Percentiles rank a stretch among this genome's conserved stretches.
Conservation (phyloP, 2,113 vertebrate genomes). For the Dasypus novemcinctus region DNA sequence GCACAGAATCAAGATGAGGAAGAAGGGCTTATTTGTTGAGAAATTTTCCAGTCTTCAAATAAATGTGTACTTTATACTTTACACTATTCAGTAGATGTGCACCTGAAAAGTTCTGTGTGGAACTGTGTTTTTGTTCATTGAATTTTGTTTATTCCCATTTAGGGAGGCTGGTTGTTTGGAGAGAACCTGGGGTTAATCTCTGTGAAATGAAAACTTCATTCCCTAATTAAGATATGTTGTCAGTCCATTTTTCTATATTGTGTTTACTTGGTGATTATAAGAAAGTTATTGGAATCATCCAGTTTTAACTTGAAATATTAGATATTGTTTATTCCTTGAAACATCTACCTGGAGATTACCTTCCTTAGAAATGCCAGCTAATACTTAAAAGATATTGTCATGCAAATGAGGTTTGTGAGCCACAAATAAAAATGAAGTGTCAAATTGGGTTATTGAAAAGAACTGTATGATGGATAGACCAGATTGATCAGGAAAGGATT, state of each 20-base stretch:
- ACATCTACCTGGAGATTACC: background rate
- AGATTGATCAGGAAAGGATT: background rate
- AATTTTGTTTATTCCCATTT: background rate
- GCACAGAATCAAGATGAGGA: background rate
- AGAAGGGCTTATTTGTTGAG: background rate
- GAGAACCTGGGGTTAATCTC: background rate
- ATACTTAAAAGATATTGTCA: background rate
- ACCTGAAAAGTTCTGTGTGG: conserved; percentile 8
- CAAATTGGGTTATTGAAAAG: background rate
- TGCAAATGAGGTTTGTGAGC: conserved; percentile 12
- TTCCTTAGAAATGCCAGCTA: background rate
- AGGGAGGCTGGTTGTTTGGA: background rate
- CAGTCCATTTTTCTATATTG: conserved; percentile 17
- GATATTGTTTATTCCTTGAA: conserved; percentile 36
- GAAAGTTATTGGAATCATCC: conserved; percentile 41
- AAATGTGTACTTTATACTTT: background rate
- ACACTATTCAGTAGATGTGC: background rate
- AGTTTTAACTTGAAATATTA: conserved; percentile 29
- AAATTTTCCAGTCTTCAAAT: background rate
- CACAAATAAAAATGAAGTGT: conserved; percentile 9
- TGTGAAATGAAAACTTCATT: conserved; percentile 27
- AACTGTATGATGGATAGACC: background rate
- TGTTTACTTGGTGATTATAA: conserved; percentile 27
- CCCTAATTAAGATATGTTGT: background rate
- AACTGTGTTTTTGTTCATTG: background rate